These are phyloP conservation scores for Dioctria rufipes DNA, from an alignment of 2,888 invertebrate species.

Conservation along the genomic window DNA sequence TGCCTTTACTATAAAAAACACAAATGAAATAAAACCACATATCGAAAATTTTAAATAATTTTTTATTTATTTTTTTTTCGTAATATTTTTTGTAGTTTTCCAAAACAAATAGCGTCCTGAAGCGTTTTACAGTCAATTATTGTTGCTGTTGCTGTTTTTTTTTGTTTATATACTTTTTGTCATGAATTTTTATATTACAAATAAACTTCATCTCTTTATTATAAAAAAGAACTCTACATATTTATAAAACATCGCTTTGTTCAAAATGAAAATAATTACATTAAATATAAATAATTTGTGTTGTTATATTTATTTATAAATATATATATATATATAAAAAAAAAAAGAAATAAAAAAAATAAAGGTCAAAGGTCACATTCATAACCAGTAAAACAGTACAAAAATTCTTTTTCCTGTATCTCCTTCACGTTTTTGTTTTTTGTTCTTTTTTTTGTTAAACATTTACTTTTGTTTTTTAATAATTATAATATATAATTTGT, in stretches of 20 bases:
- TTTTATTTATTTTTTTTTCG: not conserved
- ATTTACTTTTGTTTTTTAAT: conserved; percentile 25
- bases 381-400: conserved; percentile 51
- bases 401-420: conserved; percentile 47
- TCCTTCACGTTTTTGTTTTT: conserved; percentile 26
- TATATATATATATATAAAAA: conserved; percentile 29
- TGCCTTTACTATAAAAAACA: no score
- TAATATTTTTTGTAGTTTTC: conserved; percentile 38
- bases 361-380: conserved; percentile 34
- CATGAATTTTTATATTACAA: conserved; percentile 41
- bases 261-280: conserved; percentile 44
- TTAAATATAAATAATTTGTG: conserved; percentile 51
- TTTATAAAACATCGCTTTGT: conserved; percentile 48
- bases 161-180: conserved; percentile 40
- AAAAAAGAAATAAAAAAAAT: conserved; percentile 5
- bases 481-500: conserved; percentile 39
- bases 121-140: conserved; percentile 44
- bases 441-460: not conserved
- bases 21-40: conserved; percentile 1
- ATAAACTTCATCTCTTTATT: conserved; percentile 44
- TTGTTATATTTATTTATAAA: conserved; percentile 13
- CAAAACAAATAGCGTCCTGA: conserved; percentile 47
- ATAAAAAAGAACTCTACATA: conserved; percentile 40
- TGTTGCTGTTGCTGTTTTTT: no score
- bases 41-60: conserved; percentile 47